phyloP scores from a whole-genome alignment of 2,888 invertebrate genomes.

The Agapostemon virescens region DNA sequence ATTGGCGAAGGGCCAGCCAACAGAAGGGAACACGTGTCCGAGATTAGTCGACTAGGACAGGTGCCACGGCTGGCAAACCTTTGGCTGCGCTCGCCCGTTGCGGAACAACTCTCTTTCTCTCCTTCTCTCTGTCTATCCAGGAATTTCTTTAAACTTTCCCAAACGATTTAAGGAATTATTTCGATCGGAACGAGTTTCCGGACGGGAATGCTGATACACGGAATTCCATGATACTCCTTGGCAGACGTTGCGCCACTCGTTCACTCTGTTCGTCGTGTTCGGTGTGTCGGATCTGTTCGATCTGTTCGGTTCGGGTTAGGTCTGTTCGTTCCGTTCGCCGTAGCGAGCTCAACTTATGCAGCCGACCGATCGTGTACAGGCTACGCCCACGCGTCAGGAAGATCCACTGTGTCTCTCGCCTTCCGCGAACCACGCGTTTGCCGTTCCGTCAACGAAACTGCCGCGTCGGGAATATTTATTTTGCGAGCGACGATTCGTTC shows the following conservation, averaged over 20 bases:
- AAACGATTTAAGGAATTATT: slow-evolving; percentile 3
- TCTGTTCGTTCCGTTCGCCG: not conserved
- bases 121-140: not conserved
- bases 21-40: slow-evolving; percentile 79
- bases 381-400: slow-evolving; percentile 9
- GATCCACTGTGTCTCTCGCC: not conserved
- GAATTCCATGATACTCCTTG: slow-evolving; percentile 4
- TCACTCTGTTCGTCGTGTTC: not conserved
- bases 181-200: slow-evolving; percentile 9
- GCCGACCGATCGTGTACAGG: slow-evolving; percentile 18
- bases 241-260: slow-evolving; percentile 12
- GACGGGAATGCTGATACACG: slow-evolving; percentile 9
- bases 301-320: too few relatives aligned
- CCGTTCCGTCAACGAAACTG: not conserved
- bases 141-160: slow-evolving; percentile 8
- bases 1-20: slow-evolving; percentile 74
- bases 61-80: slow-evolving; percentile 72
- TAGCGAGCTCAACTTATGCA: slow-evolving; percentile 30
- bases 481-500: not conserved
- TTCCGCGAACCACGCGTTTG: not conserved
- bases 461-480: not conserved
- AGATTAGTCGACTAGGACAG: slow-evolving; percentile 79
- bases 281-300: not conserved
- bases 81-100: slow-evolving; percentile 60
- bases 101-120: not conserved